Base-by-base conservation (phyloP, 2,888 invertebrate genomes). In the Rhagonycha fulva region DNA sequence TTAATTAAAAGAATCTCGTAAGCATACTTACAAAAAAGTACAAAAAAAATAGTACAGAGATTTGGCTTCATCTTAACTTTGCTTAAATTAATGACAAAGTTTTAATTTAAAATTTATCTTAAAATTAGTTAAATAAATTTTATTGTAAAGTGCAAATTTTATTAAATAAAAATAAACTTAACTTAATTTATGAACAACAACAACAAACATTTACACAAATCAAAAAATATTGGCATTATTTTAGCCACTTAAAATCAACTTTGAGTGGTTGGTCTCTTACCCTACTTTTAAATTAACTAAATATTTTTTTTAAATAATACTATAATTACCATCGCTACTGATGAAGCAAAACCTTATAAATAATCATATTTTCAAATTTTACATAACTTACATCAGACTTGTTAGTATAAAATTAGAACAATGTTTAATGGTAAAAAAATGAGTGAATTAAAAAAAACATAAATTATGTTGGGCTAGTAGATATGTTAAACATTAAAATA, bases 71-170 rank as follows among this genome's bases (percentile, higher is more conserved):
- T 66, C 63, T 26, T 24, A 19, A 14, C 23, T 66, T 24, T 66
- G 63, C 63, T 66, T 62, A 62, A 62, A 62, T 66, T 66, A 66
- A 19, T 9, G 23, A 66, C 63, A 24, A 66, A 66, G 26, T 66
- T 66, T 62, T 62, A 66, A 66, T 26, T 66, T 66, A 66, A 66
- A 66, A 66, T 66, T 24, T 66, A 66, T 26, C 23, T 66, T 66
- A 66, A 66, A 66, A 66, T 24, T 66, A 66, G 63, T 66, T 66
- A 66, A 66, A 63, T 63, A 63, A 63, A 24, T 66, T 66, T 12
- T 66, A 66, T 66, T 26, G n/a, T 26, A 66, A 66, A 24, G 63
- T 23, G 63, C 63, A 66, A 24, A 24, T 24, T 66, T 66, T 26
- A 23, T 47, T 66, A 66, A 66, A 66, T 26, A 66, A 66, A 24